Evolutionary conservation across 2,113 vertebrate genomes (phyloP), one percentile per base, ranked within the genome.

Genomic region (Nothobranchius kuhntae): DNA sequence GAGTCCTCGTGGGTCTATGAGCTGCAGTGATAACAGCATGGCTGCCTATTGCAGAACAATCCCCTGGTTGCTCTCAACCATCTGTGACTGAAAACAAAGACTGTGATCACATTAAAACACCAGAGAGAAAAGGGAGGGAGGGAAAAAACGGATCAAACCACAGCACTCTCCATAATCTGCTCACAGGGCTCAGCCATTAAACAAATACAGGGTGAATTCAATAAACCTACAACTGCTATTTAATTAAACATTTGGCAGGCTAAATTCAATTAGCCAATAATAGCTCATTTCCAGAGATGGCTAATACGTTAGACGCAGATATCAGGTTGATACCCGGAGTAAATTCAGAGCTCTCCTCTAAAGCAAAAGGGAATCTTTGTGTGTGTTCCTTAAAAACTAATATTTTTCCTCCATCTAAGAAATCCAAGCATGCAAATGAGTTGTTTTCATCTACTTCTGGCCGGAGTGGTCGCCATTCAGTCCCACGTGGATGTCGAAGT

Each of bases 401-500:
- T 69, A 48, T 69, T 73, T 53, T 50, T 14, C 36, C 61, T 64
- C 56, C 57, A 52, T 70, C 68, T 9, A 47, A 69, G 65, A 84
- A 84, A 52, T 70, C 68, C 12, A 47, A 69, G 65, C 82, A 84
- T 58, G 69, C 61, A 65, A 74, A 87, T 80, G 13, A 78, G 83
- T 73, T 66, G 81, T 71, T 45, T 72, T 72, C 78, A 72, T 61
- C 50, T 53, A 26, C 51, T 74, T 8, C 68, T 13, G 51, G 69
- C 21, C 11, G 71, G 8, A 36, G 71, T 5, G 42, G 58, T 51
- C 10, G 2, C 73, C 67, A 21, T 50, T 59, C 58, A 50, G 64
- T 90, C 91, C 92, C 92, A 90, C 88, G 86, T 89, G 83, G 93
- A 94, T 93, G 93, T 94, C 92, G 91, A 87, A 95, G 94, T 95